Base-by-base conservation (phyloP, 2,888 invertebrate species). In the Hofmannophila pseudospretella region DNA sequence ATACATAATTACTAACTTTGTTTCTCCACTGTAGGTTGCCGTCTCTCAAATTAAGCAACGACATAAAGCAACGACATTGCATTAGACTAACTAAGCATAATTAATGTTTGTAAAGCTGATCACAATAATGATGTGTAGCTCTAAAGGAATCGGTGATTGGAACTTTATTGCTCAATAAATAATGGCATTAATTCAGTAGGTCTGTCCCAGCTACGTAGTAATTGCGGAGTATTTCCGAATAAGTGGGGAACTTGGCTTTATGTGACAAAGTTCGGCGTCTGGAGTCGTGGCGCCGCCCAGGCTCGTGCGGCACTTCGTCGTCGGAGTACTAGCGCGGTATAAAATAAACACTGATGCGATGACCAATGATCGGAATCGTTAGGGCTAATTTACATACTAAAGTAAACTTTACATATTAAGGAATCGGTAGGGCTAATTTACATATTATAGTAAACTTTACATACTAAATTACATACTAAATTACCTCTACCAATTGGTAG, bases 181-280 rank as follows among this genome's bases (percentile, higher is more conserved):
- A 55, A 56, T 19, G 41, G 38, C 39, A 51, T 61, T 58, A 59
- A 67, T 54, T 60, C 48, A 45, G 44, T 52, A 43, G 49, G 51
- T 41, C 36, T 47, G 48, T 53, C 53, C 44, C 47, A 48, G 52
- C 44, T 46, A 32, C 10, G 22, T 36, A 47, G 62, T 67, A 64
- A 70, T 72, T 67, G 64, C 50, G 41, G 55, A 61, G 45, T 61
- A 54, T 59, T 58, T 51, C 49, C 49, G 51, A 62, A 65, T 63
- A 63, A 72, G 66, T 57, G 58, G 52, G 44, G 47, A 68, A 71
- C 62, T 71, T 69, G 56, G 63, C 59, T 72, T 75, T 68, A 65
- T 67, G 68, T 62, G 63, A 52, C 49, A 51, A 77, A 78, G 61
- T 76, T 75, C 51, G 52, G 26, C 42, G 41, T 41, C 43, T 54